phyloP scores from a whole-genome alignment of 2,113 vertebrate species.

The Trogon surrucura region DNA sequence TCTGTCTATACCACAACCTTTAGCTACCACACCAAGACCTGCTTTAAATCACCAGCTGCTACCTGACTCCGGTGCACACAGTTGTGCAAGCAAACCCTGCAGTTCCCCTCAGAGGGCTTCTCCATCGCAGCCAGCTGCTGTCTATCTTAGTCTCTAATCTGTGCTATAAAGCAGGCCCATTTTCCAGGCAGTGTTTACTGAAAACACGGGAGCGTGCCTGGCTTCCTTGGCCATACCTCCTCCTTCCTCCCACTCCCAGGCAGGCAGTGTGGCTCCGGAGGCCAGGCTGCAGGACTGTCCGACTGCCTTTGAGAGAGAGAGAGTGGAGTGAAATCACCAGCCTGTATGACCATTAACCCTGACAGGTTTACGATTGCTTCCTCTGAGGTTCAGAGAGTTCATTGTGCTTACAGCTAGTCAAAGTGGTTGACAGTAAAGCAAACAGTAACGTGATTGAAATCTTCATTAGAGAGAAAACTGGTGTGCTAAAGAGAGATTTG shows the following conservation, averaged over 20 bases:
- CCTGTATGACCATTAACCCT: background rate
- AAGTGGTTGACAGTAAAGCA: background rate
- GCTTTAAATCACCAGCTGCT: background rate
- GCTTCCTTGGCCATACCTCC: background rate
- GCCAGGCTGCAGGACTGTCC: slow-evolving; percentile 21
- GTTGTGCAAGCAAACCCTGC: background rate
- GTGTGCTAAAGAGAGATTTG: background rate
- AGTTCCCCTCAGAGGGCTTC: background rate
- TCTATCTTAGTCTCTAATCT: slow-evolving; percentile 57
- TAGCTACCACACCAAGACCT: background rate
- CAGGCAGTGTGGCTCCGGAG: background rate
- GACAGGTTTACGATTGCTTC: background rate
- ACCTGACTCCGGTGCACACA: background rate
- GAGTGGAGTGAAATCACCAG: background rate
- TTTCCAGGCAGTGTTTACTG: slow-evolving; percentile 71
- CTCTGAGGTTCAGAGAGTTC: background rate
- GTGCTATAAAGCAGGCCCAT: slow-evolving; percentile 53
- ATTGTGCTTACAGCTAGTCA: background rate
- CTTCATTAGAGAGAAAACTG: background rate
- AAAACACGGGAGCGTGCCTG: slow-evolving; percentile 73
- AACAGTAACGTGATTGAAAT: slow-evolving; percentile 6
- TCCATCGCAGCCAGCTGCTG: background rate
- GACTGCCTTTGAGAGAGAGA: background rate
- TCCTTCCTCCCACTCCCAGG: background rate
- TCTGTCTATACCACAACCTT: background rate